phyloP scores from a whole-genome alignment of 1,140 invertebrate genomes.

The Drosophila lacertosa region DNA sequence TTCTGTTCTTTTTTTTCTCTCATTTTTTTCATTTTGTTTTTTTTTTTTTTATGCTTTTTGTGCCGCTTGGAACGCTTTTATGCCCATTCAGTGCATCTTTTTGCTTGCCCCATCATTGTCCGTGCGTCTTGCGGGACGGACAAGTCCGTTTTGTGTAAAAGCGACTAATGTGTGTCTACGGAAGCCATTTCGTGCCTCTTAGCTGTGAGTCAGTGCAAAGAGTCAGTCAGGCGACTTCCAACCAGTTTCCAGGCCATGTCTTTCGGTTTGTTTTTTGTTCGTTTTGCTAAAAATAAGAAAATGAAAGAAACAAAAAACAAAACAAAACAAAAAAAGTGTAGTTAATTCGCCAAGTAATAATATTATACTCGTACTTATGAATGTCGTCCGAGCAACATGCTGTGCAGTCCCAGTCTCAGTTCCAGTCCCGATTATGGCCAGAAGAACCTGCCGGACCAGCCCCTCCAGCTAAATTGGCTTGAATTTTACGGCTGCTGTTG shows the following conservation, averaged over 20 bases:
- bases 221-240: conserved; percentile 29
- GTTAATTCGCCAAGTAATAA: conserved; percentile 83
- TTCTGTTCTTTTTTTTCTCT: conserved; percentile 48
- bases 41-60: conserved; percentile 5
- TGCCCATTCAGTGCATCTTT: conserved; percentile 54
- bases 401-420: conserved; percentile 48
- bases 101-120: conserved; percentile 26
- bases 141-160: conserved; percentile 70
- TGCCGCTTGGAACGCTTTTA: conserved; percentile 49
- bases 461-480: conserved; percentile 74
- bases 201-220: conserved; percentile 40
- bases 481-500: conserved; percentile 72
- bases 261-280: conserved; percentile 31
- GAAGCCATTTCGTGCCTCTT: conserved; percentile 81
- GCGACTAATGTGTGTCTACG: conserved; percentile 82
- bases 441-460: conserved; percentile 67
- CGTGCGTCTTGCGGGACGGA: conserved; percentile 17
- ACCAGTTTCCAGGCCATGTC: conserved; percentile 63
- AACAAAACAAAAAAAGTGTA: conserved; percentile 41
- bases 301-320: conserved; percentile 5
- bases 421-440: conserved; percentile 20
- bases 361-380: conserved; percentile 78
- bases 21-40: conserved; percentile 35
- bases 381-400: conserved; percentile 72
- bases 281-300: conserved; percentile 8